Base-by-base conservation (phyloP, 2,888 invertebrate species). In the Leptopterna dolabrata region DNA sequence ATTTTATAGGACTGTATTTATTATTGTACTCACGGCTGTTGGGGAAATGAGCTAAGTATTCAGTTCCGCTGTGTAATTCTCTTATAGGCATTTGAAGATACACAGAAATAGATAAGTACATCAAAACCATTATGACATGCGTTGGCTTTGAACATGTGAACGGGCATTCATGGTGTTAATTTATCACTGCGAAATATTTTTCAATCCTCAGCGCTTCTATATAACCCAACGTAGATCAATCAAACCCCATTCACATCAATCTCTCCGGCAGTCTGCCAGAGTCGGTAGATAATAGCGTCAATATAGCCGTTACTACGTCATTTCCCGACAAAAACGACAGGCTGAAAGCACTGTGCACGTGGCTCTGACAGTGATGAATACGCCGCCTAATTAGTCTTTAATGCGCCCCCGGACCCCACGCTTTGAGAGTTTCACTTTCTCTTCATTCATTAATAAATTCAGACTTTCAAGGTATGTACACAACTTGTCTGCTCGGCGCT, bases 211-310 rank as follows among this genome's bases (percentile, higher is more conserved):
- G 13, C 47, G 47, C 47, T 47, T 16, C 47, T 7, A 4, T 47
- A 47, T 47, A 24, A 63, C 63, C n/a, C 24, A 19, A 24, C 24
- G 63, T 11, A 63, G 63, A 63, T 63, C 63, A 63, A 63, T 63
- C 63, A 63, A 19, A 63, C 36, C 55, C 63, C 63, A 63, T 63
- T 63, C 63, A 63, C 63, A 63, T 63, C 63, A 63, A 63, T 63
- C 63, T 63, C 63, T 63, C 19, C 24, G 19, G 63, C 11, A 27
- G 63, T 19, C 63, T 19, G 63, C 24, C 63, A 24, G 63, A 63
- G 63, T 63, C 63, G 63, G 63, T 63, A 24, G 63, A 63, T 63
- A 63, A 63, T 63, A 63, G 63, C 63, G 63, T 63, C 63, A 63
- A 63, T 63, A 63, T 63, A 63, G 63, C 63, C 24, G 24, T 63